phyloP scores from a whole-genome alignment of 2,888 invertebrate genomes.

The Eurytoma adleriae region DNA sequence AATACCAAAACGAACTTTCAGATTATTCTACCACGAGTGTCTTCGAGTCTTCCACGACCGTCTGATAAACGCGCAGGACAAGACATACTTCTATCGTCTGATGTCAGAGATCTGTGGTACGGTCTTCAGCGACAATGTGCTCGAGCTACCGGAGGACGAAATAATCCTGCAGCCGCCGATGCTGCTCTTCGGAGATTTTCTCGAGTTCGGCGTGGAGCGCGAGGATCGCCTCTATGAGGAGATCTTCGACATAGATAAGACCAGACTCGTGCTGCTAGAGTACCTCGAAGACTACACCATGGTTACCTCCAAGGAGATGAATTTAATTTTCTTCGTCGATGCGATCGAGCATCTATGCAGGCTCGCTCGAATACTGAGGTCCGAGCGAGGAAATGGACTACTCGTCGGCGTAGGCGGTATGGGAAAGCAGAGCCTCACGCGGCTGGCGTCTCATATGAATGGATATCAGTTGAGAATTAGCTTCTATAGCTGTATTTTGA shows the following conservation, averaged over 20 bases:
- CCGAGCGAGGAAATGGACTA: constrained; percentile 92
- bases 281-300: constrained; percentile 92
- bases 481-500: not conserved
- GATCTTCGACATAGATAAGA: constrained; percentile 84
- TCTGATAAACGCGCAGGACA: constrained; percentile 88
- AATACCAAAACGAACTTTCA: constrained; percentile 66
- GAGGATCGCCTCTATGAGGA: constrained; percentile 90
- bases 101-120: constrained; percentile 83
- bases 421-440: constrained; percentile 92
- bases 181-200: constrained; percentile 91
- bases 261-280: constrained; percentile 84
- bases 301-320: constrained; percentile 87
- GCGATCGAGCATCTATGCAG: constrained; percentile 93
- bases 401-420: constrained; percentile 94
- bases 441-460: constrained; percentile 89
- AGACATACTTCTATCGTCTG: constrained; percentile 86
- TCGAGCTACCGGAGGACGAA: constrained; percentile 79
- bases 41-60: constrained; percentile 95
- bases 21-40: constrained; percentile 94
- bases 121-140: constrained; percentile 80
- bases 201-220: constrained; percentile 84
- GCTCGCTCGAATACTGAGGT: constrained; percentile 88
- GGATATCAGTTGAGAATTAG: constrained; percentile 81
- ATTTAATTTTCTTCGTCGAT: constrained; percentile 91
- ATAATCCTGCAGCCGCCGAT: constrained; percentile 81